Evolutionary conservation across 2,797 vertebrate genomes (phyloP).

Genomic region (Pelobates cultripes): DNA sequence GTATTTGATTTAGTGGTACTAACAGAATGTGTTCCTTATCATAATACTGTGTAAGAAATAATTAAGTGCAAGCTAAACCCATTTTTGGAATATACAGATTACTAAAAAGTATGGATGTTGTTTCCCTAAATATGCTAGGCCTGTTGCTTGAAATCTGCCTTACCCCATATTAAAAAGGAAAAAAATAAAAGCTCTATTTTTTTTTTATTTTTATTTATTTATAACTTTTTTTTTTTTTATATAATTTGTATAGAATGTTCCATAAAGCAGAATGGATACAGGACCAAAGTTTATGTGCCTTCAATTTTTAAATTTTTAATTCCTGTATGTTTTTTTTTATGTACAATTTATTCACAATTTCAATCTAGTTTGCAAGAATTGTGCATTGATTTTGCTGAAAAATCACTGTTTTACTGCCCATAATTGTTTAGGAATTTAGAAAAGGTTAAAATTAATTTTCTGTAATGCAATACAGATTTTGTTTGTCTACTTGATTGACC

Average conservation of each 20-base stretch:
- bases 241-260: background rate
- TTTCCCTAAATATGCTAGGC: no score
- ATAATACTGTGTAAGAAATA: no score
- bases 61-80: no score
- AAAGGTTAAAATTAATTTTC: background rate
- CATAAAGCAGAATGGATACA: conserved; percentile 68
- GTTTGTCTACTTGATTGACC: background rate
- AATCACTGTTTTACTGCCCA: background rate
- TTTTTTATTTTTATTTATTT: no score
- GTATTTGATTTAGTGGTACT: no score
- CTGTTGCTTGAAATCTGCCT: no score
- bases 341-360: conserved; percentile 52
- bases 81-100: no score
- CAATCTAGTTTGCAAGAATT: background rate
- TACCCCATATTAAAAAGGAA: no score
- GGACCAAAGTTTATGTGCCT: conserved; percentile 89
- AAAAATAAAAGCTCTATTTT: no score
- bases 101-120: no score
- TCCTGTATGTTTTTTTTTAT: conserved; percentile 59
- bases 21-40: no score
- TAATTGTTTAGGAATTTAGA: background rate
- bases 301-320: conserved; percentile 67
- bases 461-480: background rate
- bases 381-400: background rate
- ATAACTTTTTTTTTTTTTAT: no score